Evolutionary conservation across 1,140 invertebrate species (phyloP), one percentile per base, ranked within the genome.

Genomic region (Drosophila parabipectinata): DNA sequence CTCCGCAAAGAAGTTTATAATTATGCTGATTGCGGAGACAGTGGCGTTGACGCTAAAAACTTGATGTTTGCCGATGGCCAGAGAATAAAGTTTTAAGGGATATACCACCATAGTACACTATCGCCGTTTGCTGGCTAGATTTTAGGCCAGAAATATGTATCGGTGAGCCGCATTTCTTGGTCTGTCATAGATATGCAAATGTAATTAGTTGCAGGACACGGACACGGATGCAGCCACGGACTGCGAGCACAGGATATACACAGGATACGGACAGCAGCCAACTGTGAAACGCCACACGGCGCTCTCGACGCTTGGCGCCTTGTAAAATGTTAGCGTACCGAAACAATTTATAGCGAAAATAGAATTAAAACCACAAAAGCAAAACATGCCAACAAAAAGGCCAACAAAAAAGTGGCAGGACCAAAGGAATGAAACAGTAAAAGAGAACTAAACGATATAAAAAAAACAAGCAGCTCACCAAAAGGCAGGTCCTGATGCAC

Each of bases 341-440:
- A 88, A 87, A 87, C 82, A 87, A 87, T 87, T 82, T 87, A 87
- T 88, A 82, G 82, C 77, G 82, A 87, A 87, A 88, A 87, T 87
- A 87, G 83, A 87, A 87, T 87, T 87, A 87, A 85, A 87, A 87
- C 82, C 82, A 87, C 82, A 88, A 87, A 87, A 88, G 82, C 82
- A 87, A 87, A 87, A 81, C 78, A 87, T 60, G 66, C 61, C 64
- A 77, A 81, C 64, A 73, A 67, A 61, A 64, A 59, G 44, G 32
- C 52, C 34, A 50, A 32, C 15, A 74, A 55, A 71, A 34, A 52
- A 57, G 18, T 15, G 45, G 50, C 59, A 64, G 67, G 41, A 68
- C 48, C 56, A 59, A 51, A 71, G 59, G 54, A 81, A 59, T 72
- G 48, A 74, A 77, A 77, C 59, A 54, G 44, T 54, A 41, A 75